Evolutionary conservation across 2,888 invertebrate species (phyloP).

Genomic region (Carterocephalus palaemon): DNA sequence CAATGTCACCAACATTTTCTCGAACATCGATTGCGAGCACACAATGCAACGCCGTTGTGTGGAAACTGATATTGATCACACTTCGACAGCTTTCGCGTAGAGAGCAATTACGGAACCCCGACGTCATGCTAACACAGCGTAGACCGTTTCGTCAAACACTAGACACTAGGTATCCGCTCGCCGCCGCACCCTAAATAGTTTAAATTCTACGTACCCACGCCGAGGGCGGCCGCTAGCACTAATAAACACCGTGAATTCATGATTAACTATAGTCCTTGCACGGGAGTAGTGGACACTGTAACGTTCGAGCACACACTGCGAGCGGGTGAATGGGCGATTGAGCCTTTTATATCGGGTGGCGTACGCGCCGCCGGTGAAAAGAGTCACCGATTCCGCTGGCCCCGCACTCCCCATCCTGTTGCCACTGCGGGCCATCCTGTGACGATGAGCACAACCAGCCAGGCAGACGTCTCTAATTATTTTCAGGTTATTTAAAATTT

Average conservation of each 20-base stretch:
- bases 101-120: constrained; percentile 39
- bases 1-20: constrained; percentile 12
- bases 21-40: constrained; percentile 14
- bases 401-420: constrained; percentile 37
- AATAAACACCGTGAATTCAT: constrained; percentile 78
- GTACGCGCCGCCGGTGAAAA: constrained; percentile 68
- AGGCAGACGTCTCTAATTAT: not conserved
- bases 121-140: constrained; percentile 31
- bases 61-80: constrained; percentile 53
- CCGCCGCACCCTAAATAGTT: constrained; percentile 67
- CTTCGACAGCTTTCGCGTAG: constrained; percentile 48
- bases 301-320: constrained; percentile 78
- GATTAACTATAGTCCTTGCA: constrained; percentile 71
- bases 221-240: constrained; percentile 82
- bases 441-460: constrained; percentile 4
- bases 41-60: constrained; percentile 34
- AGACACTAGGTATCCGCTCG: constrained; percentile 33
- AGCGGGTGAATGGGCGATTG: constrained; percentile 76
- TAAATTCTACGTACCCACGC: constrained; percentile 82
- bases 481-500: not conserved
- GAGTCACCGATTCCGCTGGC: constrained; percentile 50
- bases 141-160: constrained; percentile 39
- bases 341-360: constrained; percentile 74
- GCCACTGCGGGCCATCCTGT: constrained; percentile 31
- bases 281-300: constrained; percentile 71